Percentiles rank a stretch among this genome's conserved stretches.
Evolutionary conservation across 2,888 invertebrate species (phyloP).

Genomic region (Andrena praecox): DNA sequence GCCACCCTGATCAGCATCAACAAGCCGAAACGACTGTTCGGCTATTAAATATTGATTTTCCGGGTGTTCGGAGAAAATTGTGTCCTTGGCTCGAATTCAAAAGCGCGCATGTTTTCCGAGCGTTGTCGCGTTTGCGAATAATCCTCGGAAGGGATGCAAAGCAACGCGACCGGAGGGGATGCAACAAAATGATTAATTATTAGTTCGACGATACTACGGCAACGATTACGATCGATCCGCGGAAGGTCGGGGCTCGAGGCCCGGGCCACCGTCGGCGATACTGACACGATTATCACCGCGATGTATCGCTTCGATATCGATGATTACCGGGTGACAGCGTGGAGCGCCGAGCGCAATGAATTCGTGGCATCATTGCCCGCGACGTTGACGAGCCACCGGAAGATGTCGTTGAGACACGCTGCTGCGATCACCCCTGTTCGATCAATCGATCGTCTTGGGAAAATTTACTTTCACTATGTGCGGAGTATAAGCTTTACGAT

Average conservation of each 20-base stretch:
- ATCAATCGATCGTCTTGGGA: neutral
- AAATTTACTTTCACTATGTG: too few relatives aligned
- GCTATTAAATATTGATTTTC: too few relatives aligned
- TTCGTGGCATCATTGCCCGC: constrained; percentile 3
- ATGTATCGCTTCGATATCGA: constrained; percentile 37
- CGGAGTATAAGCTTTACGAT: too few relatives aligned
- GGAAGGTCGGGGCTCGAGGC: constrained; percentile 21
- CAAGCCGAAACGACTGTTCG: too few relatives aligned
- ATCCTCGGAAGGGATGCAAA: too few relatives aligned
- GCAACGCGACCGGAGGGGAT: neutral
- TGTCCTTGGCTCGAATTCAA: too few relatives aligned
- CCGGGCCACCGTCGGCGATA: constrained; percentile 25
- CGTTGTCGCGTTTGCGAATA: too few relatives aligned
- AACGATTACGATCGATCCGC: constrained; percentile 44
- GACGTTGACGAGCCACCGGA: neutral
- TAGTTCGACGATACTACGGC: neutral
- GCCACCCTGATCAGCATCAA: too few relatives aligned
- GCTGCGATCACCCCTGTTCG: neutral
- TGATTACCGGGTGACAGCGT: constrained; percentile 42
- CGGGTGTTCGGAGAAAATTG: too few relatives aligned
- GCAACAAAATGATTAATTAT: constrained; percentile 43
- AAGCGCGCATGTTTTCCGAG: too few relatives aligned
- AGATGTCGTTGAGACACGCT: constrained; percentile 6
- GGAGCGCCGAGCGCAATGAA: constrained; percentile 13
- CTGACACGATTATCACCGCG: constrained; percentile 43